Evolutionary conservation across 1,140 invertebrate genomes (phyloP).

Genomic region (Cylas formicarius): DNA sequence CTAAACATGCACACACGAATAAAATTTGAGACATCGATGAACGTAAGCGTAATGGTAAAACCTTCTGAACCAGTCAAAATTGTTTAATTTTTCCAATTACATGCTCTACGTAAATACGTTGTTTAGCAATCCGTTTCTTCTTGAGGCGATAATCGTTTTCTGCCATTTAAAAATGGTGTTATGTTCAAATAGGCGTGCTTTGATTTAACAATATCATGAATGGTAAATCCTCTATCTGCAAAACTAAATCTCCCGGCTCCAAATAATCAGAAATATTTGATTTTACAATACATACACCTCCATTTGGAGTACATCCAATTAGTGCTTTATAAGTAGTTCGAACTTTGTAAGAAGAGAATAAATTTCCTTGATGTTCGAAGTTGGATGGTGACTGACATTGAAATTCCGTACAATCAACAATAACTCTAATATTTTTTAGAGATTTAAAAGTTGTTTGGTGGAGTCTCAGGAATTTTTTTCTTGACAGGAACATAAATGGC

Average conservation of each 20-base stretch:
- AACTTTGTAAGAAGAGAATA: conserved; percentile 25
- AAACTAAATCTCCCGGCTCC: conserved; percentile 21
- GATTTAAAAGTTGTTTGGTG: conserved; percentile 16
- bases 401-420: conserved; percentile 23
- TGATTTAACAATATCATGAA: conserved; percentile 24
- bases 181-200: conserved; percentile 25
- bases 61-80: conserved; percentile 23
- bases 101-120: conserved; percentile 26
- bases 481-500: no score
- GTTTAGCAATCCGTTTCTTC: conserved; percentile 19
- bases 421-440: conserved; percentile 22
- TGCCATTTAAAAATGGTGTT: conserved; percentile 23
- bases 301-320: conserved; percentile 26
- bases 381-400: conserved; percentile 21
- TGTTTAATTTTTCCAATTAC: conserved; percentile 25
- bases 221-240: conserved; percentile 23
- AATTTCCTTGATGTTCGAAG: conserved; percentile 29
- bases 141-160: conserved; percentile 13
- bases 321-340: conserved; percentile 22
- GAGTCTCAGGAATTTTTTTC: conserved; percentile 17
- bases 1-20: conserved; percentile 28
- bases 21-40: conserved; percentile 19
- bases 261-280: no score
- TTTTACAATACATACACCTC: conserved; percentile 19
- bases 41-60: conserved; percentile 19